These are phyloP conservation scores for Anthopleura sola DNA, from an alignment of 64 coral and sea anemone species.

Conservation along the genomic window DNA sequence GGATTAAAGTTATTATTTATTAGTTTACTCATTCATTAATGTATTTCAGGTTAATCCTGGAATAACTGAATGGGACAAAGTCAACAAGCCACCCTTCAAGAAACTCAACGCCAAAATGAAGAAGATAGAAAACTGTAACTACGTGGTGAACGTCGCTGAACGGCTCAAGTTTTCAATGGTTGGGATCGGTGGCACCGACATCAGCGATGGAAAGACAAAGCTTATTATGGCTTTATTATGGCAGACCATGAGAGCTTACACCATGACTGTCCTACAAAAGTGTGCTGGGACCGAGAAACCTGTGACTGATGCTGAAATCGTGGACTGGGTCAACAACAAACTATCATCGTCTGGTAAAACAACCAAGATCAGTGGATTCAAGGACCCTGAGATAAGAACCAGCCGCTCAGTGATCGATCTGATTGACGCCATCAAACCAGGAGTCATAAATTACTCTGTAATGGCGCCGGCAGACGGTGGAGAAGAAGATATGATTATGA, in stretches of 20 bases:
- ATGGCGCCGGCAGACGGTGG: slow-evolving; percentile 23
- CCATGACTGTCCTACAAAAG: slow-evolving; percentile 77
- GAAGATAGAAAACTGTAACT: slow-evolving; percentile 96
- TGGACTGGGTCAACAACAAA: slow-evolving; percentile 89
- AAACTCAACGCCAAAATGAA: slow-evolving; percentile 94
- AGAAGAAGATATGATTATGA: slow-evolving; percentile 61
- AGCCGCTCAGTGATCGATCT: slow-evolving; percentile 73
- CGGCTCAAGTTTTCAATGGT: slow-evolving; percentile 88
- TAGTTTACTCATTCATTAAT: background rate
- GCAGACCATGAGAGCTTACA: slow-evolving; percentile 90
- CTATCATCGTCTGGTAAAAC: slow-evolving; percentile 48
- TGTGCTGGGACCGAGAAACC: slow-evolving; percentile 61
- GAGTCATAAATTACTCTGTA: slow-evolving; percentile 64
- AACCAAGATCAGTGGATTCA: slow-evolving; percentile 61
- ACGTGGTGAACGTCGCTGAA: slow-evolving; percentile 70
- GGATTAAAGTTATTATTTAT: too few species aligned
- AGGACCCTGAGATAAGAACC: slow-evolving; percentile 66
- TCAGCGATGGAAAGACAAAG: slow-evolving; percentile 70
- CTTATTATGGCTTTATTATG: slow-evolving; percentile 72
- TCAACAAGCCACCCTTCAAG: slow-evolving; percentile 84
- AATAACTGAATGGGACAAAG: slow-evolving; percentile 75
- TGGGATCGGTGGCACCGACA: slow-evolving; percentile 86
- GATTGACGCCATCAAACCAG: slow-evolving; percentile 84
- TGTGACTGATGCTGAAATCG: slow-evolving; percentile 80
- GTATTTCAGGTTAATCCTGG: slow-evolving; percentile 60